A percentile compares a stretch with the other conserved stretches of the same genome.
These are phyloP conservation scores for Alligator mississippiensis DNA, from an alignment of 2,113 vertebrate species.

Conservation along the genomic window DNA sequence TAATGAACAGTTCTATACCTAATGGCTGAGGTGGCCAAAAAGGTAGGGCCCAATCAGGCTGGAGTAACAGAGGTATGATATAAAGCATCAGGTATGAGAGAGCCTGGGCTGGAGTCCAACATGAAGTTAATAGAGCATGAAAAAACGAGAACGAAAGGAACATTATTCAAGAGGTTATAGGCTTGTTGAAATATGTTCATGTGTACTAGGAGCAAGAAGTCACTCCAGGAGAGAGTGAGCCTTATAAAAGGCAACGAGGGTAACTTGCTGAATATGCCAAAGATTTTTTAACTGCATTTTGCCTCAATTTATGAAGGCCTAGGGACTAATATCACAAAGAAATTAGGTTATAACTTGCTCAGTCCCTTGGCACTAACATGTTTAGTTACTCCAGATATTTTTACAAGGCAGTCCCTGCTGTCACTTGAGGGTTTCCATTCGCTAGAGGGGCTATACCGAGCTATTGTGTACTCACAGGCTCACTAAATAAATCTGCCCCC, in stretches of 20 bases:
- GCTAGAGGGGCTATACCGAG: neutral
- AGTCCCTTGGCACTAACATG: conserved; percentile 27
- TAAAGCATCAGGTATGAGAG: conserved; percentile 41
- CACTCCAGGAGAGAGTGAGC: conserved; percentile 55
- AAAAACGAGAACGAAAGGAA: conserved; percentile 50
- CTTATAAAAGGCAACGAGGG: conserved; percentile 40
- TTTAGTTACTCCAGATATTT: neutral
- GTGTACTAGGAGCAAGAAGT: conserved; percentile 63
- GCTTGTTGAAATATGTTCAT: conserved; percentile 43
- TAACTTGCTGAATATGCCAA: conserved; percentile 39
- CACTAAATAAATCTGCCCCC: neutral
- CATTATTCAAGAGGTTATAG: conserved; percentile 56
- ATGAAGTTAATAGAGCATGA: conserved; percentile 27
- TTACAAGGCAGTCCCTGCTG: neutral
- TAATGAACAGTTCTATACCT: neutral
- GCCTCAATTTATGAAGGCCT: conserved; percentile 44
- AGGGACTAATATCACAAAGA: conserved; percentile 59
- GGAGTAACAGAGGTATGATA: neutral
- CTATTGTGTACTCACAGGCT: neutral
- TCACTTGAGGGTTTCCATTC: conserved; percentile 35
- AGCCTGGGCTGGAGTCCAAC: conserved; percentile 54
- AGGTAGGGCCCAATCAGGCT: neutral
- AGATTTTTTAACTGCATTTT: conserved; percentile 57
- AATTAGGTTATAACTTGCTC: conserved; percentile 58
- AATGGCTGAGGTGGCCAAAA: neutral